Base-by-base conservation (phyloP, 1,140 invertebrate genomes). In the Tyrophagus putrescentiae region DNA sequence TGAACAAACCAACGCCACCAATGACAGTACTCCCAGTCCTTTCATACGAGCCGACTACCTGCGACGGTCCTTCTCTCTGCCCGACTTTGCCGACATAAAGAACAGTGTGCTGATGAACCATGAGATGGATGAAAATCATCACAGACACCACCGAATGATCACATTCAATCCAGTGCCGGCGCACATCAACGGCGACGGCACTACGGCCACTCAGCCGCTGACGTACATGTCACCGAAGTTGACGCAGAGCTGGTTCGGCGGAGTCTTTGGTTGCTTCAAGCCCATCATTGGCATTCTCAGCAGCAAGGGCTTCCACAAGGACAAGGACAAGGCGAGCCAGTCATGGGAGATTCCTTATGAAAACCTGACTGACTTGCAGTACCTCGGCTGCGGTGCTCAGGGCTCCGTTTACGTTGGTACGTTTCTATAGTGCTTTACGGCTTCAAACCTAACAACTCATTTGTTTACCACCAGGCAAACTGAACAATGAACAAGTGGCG, bases 331-430 rank as follows among this genome's bases (percentile, higher is more conserved):
- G 7, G 78, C 80, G 66, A 82, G 84, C 72, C 64, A 91, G 73
- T 79, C 85, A 64, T 97, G 91, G 91, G 90, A 96, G 72, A 91
- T 96, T 65, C 84, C 87, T 0, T 94, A 95, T 72, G 90, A 96
- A 71, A 78, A 80, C 11, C 91, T 98, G 59, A 85, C 83, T 44
- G 85, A 96, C 65, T 74, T 96, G 16, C 80, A 89, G 64, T 97
- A 89, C 83, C 72, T 98, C 1, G 93, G 93, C 3, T 88, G 87
- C 62, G 94, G 94, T 27, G 91, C 92, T 18, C 93, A 98, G 72
- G 94, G 94, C 21, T 87, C 88, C 0, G 94, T 98, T 1, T 98
- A 94, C 71, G 82, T 85, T 48, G 93, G 91, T 0, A 48, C 9
- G n/a, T n/a, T n/a, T n/a, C n/a, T n/a, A n/a, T n/a, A n/a, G 45